Base-by-base conservation (phyloP, 2,888 invertebrate genomes). In the Argyresthia goedartella region DNA sequence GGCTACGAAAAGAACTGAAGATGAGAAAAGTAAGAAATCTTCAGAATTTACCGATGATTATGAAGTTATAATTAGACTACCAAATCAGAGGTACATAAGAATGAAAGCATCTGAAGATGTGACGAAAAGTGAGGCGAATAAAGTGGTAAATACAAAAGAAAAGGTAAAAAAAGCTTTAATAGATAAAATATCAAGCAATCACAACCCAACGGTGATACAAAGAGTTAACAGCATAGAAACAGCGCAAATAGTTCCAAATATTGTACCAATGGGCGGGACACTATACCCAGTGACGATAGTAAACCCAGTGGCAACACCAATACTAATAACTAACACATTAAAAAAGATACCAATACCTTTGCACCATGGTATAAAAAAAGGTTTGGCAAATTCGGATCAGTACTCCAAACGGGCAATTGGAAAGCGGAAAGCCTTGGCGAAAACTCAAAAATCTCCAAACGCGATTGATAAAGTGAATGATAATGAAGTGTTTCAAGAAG, bases 11-110 rank as follows among this genome's bases (percentile, higher is more conserved):
- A 54, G 36, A 16, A 52, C 6, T 13, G 46, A 48, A 48, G 14
- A 34, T 13, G 1, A 53, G 62, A 56, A 55, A 62, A 54, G 45
- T 46, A 34, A 42, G 58, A 36, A 48, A 34, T 25, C 56, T 59
- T 43, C 36, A 56, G 13, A 44, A 51, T n/a, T 55, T 46, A 54
- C 59, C 8, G 13, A 61, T 1, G 73, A 78, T 55, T 79, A 75
- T 34, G 84, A 85, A 64, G 81, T 85, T 0, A 73, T 80, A 1
- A 74, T 85, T 0, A 84, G 76, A 61, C 54, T 84, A 1, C 85
- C 85, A 0, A 76, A 66, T 1, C 84, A 81, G 0, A 81, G 75
- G 44, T 68, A 74, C 51, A 73, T 86, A 0, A 71, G 69, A 55
- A 76, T 84, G 73, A 72, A 73, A 52, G 64, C 76, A 0, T 71